Conservation (phyloP, 2,888 invertebrate genomes). For the Amphipyra tragopoginis region DNA sequence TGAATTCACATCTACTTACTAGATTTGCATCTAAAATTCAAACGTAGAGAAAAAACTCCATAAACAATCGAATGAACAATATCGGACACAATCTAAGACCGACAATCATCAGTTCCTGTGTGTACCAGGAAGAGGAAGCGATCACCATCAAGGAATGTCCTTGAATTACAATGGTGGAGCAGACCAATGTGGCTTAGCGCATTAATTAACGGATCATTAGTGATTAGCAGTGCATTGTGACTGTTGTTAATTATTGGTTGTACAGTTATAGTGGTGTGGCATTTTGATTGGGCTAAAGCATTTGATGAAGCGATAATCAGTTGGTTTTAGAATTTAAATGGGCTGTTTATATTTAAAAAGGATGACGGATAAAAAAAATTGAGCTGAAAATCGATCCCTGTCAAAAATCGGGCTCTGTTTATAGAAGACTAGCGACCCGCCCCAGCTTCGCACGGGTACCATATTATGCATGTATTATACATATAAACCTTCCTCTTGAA, state of each 20-base stretch:
- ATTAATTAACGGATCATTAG: conserved; percentile 43
- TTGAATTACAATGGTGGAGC: conserved; percentile 37
- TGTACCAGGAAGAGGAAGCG: conserved; percentile 49
- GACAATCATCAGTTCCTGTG: conserved; percentile 45
- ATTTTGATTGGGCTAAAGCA: not conserved
- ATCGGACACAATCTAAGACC: conserved; percentile 10
- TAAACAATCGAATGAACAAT: conserved; percentile 15
- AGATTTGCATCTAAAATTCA: not conserved
- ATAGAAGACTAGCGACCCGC: too few species aligned
- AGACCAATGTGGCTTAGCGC: conserved; percentile 25
- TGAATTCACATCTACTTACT: too few species aligned
- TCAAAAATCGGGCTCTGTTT: too few species aligned
- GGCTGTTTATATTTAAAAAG: too few species aligned
- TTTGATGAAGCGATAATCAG: too few species aligned
- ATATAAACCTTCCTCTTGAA: too few species aligned
- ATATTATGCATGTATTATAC: too few species aligned
- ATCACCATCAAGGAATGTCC: conserved; percentile 33
- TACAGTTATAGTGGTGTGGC: conserved; percentile 24
- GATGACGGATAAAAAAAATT: too few species aligned
- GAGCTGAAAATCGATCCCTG: too few species aligned
- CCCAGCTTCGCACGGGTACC: too few species aligned
- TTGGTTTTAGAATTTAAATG: too few species aligned
- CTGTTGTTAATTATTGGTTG: conserved; percentile 27
- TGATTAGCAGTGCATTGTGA: conserved; percentile 20
- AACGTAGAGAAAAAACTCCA: not conserved